phyloP scores from a whole-genome alignment of 2,888 invertebrate species.

The Rapana venosa region DNA sequence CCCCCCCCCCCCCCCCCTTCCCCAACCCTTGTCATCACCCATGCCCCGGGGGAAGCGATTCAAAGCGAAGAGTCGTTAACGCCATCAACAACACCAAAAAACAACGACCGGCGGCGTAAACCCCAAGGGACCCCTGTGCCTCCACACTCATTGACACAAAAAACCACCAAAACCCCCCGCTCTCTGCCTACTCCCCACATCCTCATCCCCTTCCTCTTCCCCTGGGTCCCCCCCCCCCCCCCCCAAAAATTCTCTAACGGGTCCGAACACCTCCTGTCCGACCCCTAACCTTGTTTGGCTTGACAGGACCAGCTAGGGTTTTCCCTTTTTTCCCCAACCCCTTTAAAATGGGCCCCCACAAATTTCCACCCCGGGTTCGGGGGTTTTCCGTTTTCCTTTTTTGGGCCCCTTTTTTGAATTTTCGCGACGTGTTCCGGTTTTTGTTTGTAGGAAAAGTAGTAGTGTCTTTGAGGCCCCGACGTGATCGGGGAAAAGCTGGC shows the following conservation, averaged over 20 bases:
- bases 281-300: constrained; percentile 16
- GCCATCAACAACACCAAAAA: too few species aligned
- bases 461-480: not conserved
- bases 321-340: too few species aligned
- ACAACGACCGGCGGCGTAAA: constrained; percentile 6
- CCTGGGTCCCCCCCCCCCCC: not conserved
- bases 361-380: constrained; percentile 15
- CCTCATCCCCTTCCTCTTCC: not conserved
- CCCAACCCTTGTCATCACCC: not conserved
- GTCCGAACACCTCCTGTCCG: not conserved
- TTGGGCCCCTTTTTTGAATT: not conserved
- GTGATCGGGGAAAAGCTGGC: not conserved
- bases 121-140: not conserved
- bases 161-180: not conserved
- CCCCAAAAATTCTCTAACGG: not conserved
- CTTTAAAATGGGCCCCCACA: not conserved
- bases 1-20: not conserved
- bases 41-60: not conserved
- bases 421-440: not conserved
- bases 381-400: not conserved
- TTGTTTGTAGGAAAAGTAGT: not conserved
- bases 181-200: not conserved
- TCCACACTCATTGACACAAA: not conserved
- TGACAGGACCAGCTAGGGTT: not conserved
- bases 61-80: constrained; percentile 15